These are phyloP conservation scores for Hassar affinis DNA, from an alignment of 2,113 vertebrate genomes.

Conservation along the genomic window DNA sequence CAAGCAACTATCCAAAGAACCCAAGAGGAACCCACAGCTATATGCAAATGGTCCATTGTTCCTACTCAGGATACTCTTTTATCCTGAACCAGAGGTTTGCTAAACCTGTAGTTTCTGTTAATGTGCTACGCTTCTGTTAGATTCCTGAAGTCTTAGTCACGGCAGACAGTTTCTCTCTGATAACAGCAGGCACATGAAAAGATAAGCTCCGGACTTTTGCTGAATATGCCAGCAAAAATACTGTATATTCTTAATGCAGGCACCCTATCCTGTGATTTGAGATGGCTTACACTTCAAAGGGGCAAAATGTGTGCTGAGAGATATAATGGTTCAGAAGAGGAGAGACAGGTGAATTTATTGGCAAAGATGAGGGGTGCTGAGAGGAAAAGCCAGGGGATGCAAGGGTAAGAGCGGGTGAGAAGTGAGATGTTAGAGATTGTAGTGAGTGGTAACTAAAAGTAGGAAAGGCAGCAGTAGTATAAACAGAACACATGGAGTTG, in stretches of 20 bases:
- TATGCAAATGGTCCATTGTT: background rate
- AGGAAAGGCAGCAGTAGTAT: background rate
- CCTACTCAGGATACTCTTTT: background rate
- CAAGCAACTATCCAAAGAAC: background rate
- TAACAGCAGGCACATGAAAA: constrained; percentile 13
- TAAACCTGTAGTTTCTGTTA: background rate
- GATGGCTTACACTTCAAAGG: constrained; percentile 43
- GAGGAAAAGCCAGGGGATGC: background rate
- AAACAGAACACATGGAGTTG: constrained; percentile 4
- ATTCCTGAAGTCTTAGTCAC: background rate
- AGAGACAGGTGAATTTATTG: constrained; percentile 18
- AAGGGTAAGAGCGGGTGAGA: constrained; percentile 2
- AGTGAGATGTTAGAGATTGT: constrained; percentile 7
- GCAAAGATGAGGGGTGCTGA: background rate
- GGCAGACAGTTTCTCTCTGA: constrained; percentile 13
- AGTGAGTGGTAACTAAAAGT: constrained; percentile 10
- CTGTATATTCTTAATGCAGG: constrained; percentile 24
- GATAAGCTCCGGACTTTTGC: constrained; percentile 26
- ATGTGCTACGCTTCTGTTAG: background rate
- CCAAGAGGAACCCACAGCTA: background rate
- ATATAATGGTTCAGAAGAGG: background rate
- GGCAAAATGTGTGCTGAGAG: constrained; percentile 8
- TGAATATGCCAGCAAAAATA: constrained; percentile 21
- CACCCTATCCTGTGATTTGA: constrained; percentile 32
- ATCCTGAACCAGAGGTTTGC: background rate